A percentile compares a stretch with the other conserved stretches of the same genome.
Conservation (phyloP, 2,888 invertebrate genomes). For the Girardia tigrina region DNA sequence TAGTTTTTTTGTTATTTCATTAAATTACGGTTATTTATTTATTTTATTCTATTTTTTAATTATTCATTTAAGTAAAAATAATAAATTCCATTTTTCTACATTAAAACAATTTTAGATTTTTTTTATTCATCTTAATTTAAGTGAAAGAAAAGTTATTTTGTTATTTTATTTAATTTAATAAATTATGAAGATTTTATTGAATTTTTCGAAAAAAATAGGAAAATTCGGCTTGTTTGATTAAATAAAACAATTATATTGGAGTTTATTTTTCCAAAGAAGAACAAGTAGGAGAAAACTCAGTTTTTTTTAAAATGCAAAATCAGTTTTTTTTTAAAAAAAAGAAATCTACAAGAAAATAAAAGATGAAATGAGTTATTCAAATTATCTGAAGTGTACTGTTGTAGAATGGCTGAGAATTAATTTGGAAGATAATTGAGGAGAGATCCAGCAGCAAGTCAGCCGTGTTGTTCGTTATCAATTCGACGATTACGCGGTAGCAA, state of each 20-base stretch:
- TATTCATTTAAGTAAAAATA: too few species aligned
- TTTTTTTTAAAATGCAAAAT: not conserved
- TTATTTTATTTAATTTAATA: not conserved
- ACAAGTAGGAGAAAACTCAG: not conserved
- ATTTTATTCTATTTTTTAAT: too few species aligned
- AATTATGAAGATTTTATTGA: too few species aligned
- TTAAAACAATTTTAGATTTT: not conserved
- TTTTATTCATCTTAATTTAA: not conserved
- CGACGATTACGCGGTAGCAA: conserved; percentile 17
- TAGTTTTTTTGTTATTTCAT: too few species aligned
- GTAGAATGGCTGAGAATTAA: conserved; percentile 18
- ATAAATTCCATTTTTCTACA: not conserved
- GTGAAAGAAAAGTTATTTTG: not conserved
- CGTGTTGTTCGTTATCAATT: conserved; percentile 23
- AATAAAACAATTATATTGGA: conserved; percentile 19
- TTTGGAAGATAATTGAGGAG: conserved; percentile 18
- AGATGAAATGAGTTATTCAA: conserved; percentile 20
- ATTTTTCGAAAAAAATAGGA: too few species aligned
- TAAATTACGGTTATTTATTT: too few species aligned
- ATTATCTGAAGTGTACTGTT: conserved; percentile 23
- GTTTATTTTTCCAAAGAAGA: not conserved
- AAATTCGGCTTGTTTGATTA: not conserved
- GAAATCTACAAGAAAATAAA: conserved; percentile 15
- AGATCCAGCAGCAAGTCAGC: conserved; percentile 23
- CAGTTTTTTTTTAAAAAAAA: too few species aligned